Percentiles rank a stretch among this genome's conserved stretches.
Evolutionary conservation across 2,797 vertebrate genomes (phyloP).

Genomic region (Artibeus lituratus): DNA sequence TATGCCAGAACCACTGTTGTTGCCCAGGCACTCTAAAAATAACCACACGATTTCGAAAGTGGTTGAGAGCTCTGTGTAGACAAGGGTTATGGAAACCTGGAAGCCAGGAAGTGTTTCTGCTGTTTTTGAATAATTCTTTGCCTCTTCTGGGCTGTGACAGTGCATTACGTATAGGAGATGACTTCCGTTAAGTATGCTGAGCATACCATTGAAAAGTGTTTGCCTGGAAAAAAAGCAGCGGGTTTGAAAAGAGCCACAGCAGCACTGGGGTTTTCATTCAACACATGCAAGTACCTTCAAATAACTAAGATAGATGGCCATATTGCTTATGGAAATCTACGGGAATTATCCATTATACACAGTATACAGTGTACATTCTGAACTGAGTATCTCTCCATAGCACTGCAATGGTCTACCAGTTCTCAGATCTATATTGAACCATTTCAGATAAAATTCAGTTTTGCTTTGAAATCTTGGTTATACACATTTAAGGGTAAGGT

Average conservation of each 20-base stretch:
- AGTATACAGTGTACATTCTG: background rate
- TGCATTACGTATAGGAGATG: rapidly evolving
- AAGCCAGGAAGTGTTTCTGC: background rate
- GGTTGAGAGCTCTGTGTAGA: background rate
- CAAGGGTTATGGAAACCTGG: background rate
- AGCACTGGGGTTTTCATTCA: background rate
- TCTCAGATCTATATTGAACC: background rate
- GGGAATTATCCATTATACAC: rapidly evolving
- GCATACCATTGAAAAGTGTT: background rate
- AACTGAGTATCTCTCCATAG: rapidly evolving
- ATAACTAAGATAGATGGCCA: background rate
- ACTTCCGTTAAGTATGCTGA: background rate
- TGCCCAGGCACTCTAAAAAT: background rate
- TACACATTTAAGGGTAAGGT: background rate
- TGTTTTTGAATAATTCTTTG: background rate
- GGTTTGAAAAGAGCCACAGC: background rate
- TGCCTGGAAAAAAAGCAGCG: background rate
- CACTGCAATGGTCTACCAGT: rapidly evolving
- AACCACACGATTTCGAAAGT: background rate
- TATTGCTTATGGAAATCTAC: background rate
- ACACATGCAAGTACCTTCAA: rapidly evolving
- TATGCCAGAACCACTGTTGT: too few relatives aligned
- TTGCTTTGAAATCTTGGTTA: background rate
- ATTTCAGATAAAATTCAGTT: background rate
- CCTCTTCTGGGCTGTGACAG: background rate